These are phyloP conservation scores for Drosophila setosimentum DNA, from an alignment of 2,888 invertebrate genomes.

Conservation along the genomic window DNA sequence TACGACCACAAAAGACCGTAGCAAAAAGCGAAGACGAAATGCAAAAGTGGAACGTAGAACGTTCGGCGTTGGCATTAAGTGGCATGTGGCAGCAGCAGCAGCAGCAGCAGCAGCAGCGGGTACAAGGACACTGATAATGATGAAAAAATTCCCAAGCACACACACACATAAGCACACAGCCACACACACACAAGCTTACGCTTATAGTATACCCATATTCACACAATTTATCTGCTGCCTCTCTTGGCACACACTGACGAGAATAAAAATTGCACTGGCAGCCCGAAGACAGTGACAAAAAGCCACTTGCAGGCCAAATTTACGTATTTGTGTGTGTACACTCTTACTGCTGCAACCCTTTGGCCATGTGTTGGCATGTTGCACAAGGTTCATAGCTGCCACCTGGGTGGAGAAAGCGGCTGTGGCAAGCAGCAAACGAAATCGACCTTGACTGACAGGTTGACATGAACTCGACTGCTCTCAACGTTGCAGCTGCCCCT, in stretches of 20 bases:
- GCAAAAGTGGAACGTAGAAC: slow-evolving; percentile 75
- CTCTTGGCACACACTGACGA: slow-evolving; percentile 45
- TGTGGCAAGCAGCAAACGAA: slow-evolving; percentile 63
- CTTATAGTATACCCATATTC: slow-evolving; percentile 17
- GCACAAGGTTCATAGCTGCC: slow-evolving; percentile 55
- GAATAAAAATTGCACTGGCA: slow-evolving; percentile 76
- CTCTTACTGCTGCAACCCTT: slow-evolving; percentile 25
- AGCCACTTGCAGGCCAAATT: slow-evolving; percentile 66
- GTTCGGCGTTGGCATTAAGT: slow-evolving; percentile 80
- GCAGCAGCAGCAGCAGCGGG: slow-evolving; percentile 26
- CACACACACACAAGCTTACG: slow-evolving; percentile 11
- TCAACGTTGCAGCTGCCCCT: slow-evolving; percentile 44
- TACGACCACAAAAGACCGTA: slow-evolving; percentile 61
- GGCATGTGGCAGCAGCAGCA: slow-evolving; percentile 71
- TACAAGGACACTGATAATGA: slow-evolving; percentile 79
- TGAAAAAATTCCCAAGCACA: slow-evolving; percentile 68
- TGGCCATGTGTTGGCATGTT: slow-evolving; percentile 40
- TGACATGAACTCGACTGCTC: slow-evolving; percentile 78
- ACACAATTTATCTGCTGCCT: slow-evolving; percentile 52
- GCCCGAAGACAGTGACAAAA: slow-evolving; percentile 76
- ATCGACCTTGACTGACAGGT: slow-evolving; percentile 81
- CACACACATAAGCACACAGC: slow-evolving; percentile 27
- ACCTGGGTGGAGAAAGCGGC: slow-evolving; percentile 31
- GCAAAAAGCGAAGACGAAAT: slow-evolving; percentile 53
- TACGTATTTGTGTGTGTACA: neutral